Conservation (phyloP, 2,113 vertebrate species). For the Tychaedon coryphoeus region DNA sequence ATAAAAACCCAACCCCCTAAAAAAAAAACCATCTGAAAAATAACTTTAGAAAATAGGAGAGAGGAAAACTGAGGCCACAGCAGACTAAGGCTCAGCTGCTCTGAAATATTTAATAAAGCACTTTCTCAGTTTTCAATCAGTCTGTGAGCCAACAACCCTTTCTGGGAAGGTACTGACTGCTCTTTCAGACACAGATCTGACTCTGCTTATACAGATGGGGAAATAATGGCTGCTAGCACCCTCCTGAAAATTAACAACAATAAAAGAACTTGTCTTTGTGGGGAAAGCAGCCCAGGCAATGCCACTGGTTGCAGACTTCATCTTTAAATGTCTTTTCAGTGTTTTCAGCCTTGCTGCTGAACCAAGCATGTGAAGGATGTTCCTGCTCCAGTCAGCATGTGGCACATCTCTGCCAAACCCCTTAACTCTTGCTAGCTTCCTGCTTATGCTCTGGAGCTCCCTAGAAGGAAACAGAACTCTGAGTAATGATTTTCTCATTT, state of each 20-base stretch:
- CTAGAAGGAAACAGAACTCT: not conserved
- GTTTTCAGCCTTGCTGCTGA: not conserved
- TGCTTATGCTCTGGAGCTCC: not conserved
- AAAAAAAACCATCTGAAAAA: not conserved
- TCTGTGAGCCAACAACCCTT: not conserved
- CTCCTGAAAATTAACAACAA: not conserved
- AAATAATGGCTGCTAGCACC: not conserved
- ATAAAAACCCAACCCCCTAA: not conserved
- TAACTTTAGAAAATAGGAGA: not conserved
- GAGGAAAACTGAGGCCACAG: not conserved
- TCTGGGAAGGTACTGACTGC: not conserved
- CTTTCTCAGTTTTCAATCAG: not conserved
- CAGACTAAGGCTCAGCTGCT: not conserved
- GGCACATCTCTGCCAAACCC: not conserved
- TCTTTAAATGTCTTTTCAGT: not conserved
- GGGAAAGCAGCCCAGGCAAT: not conserved
- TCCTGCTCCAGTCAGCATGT: fast-evolving
- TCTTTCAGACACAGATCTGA: not conserved
- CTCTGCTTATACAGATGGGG: not conserved
- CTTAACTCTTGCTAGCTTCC: not conserved
- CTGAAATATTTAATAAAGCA: not conserved
- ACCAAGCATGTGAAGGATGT: fast-evolving
- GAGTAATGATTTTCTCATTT: not conserved
- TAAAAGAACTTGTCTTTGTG: not conserved
- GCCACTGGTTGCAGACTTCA: not conserved